phyloP scores from a whole-genome alignment of 2,797 vertebrate species.

The Bucorvus abyssinicus region DNA sequence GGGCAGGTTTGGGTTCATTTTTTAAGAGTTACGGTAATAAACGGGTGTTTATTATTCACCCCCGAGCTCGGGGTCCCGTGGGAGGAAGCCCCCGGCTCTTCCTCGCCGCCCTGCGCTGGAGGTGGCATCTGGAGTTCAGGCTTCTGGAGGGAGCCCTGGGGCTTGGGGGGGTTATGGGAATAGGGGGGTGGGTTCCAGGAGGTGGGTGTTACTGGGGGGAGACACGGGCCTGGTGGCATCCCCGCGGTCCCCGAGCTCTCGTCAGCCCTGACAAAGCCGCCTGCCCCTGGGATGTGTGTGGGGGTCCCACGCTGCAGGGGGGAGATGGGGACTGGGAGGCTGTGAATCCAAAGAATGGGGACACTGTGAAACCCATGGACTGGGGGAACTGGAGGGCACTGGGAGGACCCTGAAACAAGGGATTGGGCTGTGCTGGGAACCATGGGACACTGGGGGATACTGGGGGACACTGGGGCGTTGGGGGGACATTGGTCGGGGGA shows the following conservation, averaged over 20 bases:
- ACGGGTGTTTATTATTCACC: too few relatives aligned
- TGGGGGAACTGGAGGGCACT: background rate
- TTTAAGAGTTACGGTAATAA: background rate
- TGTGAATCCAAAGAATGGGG: accelerated
- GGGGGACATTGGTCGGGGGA: background rate
- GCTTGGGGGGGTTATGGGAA: background rate
- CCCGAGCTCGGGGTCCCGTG: accelerated
- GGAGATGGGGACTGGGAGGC: accelerated
- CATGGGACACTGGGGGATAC: background rate
- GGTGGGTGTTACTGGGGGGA: too few relatives aligned
- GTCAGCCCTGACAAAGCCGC: accelerated
- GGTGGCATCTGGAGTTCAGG: background rate
- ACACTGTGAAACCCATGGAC: background rate
- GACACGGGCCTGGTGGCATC: accelerated
- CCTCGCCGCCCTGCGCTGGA: accelerated
- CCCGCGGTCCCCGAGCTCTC: accelerated
- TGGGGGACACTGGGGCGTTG: background rate
- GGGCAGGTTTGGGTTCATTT: background rate
- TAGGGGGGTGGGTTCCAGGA: accelerated
- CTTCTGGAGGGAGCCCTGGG: accelerated
- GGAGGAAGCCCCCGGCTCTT: background rate
- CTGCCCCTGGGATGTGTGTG: background rate
- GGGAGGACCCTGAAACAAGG: background rate
- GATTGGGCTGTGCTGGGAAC: background rate
- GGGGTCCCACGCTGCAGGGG: accelerated